These are phyloP conservation scores for Gallinago undulata DNA, from an alignment of 2,113 vertebrate species.

Conservation along the genomic window DNA sequence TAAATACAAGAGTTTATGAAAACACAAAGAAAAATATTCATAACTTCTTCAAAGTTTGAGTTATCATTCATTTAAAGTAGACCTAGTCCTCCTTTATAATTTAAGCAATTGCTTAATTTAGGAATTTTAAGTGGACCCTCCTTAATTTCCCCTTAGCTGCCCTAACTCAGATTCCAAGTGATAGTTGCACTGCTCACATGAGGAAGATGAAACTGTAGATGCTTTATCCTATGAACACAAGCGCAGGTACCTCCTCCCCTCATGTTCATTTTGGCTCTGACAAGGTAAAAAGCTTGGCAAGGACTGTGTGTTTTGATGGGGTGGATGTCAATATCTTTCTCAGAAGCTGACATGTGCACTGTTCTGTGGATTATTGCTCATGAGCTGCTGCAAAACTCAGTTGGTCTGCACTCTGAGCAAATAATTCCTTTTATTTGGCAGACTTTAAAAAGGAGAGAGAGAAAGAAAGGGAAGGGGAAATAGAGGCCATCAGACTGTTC, in stretches of 20 bases:
- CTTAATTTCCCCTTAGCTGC: not conserved
- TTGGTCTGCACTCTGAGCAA: not conserved
- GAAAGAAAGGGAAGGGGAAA: not conserved
- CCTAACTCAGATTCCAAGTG: not conserved
- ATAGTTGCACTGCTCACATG: not conserved
- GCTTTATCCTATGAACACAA: not conserved
- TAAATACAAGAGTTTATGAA: not conserved
- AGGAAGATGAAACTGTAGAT: not conserved
- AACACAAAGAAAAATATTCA: not conserved
- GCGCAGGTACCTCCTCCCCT: not conserved
- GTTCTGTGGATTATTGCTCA: not conserved
- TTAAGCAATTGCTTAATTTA: not conserved
- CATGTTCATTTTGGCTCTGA: not conserved
- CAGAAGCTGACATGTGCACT: not conserved
- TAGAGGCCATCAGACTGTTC: not conserved
- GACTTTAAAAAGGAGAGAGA: not conserved
- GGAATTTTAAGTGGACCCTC: not conserved
- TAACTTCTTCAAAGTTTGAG: not conserved
- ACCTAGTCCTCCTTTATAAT: not conserved
- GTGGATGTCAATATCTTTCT: not conserved
- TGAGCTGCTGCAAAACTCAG: not conserved
- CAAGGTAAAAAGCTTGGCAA: not conserved
- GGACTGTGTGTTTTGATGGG: not conserved
- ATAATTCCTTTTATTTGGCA: conserved; percentile 27
- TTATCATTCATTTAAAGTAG: not conserved